Evolutionary conservation across 2,888 invertebrate genomes (phyloP).

Genomic region (Drosophila silvestris): DNA sequence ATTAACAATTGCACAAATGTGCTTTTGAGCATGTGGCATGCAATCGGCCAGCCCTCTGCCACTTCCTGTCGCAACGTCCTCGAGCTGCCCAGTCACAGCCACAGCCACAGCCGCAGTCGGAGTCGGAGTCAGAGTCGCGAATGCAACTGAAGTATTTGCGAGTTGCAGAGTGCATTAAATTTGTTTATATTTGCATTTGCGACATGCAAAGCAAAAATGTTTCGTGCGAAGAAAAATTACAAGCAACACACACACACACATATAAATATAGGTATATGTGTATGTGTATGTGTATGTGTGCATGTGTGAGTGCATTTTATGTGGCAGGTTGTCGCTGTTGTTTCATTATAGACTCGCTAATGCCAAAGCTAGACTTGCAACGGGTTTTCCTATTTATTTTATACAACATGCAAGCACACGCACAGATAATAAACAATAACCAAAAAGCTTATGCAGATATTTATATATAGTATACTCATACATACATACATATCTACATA

Average conservation of each 20-base stretch:
- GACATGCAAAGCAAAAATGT: constrained; percentile 54
- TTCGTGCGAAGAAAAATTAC: constrained; percentile 51
- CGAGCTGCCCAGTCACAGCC: constrained; percentile 11
- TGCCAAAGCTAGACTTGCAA: constrained; percentile 54
- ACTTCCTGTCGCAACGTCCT: constrained; percentile 50
- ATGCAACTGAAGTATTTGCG: constrained; percentile 51
- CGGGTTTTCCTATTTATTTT: constrained; percentile 50
- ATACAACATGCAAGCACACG: constrained; percentile 28
- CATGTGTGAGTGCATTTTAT: not conserved
- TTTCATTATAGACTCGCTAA: constrained; percentile 36
- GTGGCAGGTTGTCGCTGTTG: constrained; percentile 35
- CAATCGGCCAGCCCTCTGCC: constrained; percentile 36
- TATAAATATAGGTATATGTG: not conserved
- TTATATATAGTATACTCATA: not conserved
- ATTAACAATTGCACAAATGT: constrained; percentile 59
- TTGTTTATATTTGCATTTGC: constrained; percentile 69
- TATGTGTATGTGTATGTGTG: not conserved
- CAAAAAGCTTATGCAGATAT: constrained; percentile 3
- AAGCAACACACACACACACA: constrained; percentile 17
- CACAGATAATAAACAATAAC: not conserved
- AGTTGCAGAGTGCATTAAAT: constrained; percentile 63
- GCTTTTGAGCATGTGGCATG: constrained; percentile 45
- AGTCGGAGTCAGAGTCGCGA: not conserved
- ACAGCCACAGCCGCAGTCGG: not conserved
- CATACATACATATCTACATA: not conserved